Base-by-base conservation (phyloP, 2,888 invertebrate species). In the Limnephilus rhombicus region DNA sequence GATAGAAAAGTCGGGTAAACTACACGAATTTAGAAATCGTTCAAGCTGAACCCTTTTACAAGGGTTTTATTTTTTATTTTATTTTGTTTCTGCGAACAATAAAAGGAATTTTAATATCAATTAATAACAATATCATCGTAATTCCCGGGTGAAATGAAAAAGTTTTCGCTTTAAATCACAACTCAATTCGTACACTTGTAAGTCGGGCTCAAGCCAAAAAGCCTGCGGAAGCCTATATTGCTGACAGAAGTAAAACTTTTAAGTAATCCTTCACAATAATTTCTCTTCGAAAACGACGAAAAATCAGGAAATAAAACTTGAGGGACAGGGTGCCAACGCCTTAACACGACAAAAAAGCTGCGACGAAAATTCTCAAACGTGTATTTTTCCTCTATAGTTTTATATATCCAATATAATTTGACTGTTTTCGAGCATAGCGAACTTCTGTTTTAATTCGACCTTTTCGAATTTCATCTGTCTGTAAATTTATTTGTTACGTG, bases 121-220 rank as follows among this genome's bases (percentile, higher is more conserved):
- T n/a, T 9, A 68, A 68, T 9, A n/a, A 2, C 68, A 68, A 68
- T 68, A 11, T 68, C 24, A 68, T 68, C 68, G 9, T 68, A 7
- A 2, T n/a, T 68, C 68, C n/a, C 24, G 68, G 9, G 5, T n/a
- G 68, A 68, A 24, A 15, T 68, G 68, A 68, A n/a, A 53, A 68
- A 68, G 68, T n/a, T 68, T n/a, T 5, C 11, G 68, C n/a, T 68
- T 24, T 68, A 68, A 68, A 68, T 24, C 24, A 68, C 24, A 68
- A 68, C 68, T 68, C 68, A n/a, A 68, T 68, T 68, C 68, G 68
- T 68, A n/a, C 68, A 68, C 68, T 68, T 68, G 68, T 68, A 68
- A 9, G 68, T 24, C 9, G 68, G 68, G n/a, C 24, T 68, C 68
- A 68, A 68, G 68, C 24, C 68, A 24, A 9, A n/a, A 68, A 68